These are phyloP conservation scores for Podabrus alpinus DNA, from an alignment of 2,888 invertebrate species.

Conservation along the genomic window DNA sequence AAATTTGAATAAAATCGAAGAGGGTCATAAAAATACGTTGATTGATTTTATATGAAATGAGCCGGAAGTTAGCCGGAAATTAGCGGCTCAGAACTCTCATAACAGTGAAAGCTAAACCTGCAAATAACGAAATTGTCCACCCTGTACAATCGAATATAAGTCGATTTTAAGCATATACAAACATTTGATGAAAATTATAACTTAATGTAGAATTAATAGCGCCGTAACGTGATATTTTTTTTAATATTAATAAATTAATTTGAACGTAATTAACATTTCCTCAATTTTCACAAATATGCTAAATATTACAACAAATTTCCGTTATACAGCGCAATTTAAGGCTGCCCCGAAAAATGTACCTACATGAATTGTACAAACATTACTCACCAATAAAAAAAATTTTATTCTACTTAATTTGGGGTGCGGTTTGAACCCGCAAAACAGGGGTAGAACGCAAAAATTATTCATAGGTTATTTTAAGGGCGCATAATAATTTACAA, in stretches of 20 bases:
- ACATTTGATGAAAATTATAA: not conserved
- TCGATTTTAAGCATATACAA: not conserved
- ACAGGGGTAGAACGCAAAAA: not conserved
- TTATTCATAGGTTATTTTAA: not conserved
- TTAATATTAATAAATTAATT: not conserved
- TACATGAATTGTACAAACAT: not conserved
- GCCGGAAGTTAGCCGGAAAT: too few species aligned
- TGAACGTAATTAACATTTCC: not conserved
- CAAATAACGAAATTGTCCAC: too few species aligned
- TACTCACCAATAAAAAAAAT: not conserved
- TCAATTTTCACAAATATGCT: not conserved
- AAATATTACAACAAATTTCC: not conserved
- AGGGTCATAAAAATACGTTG: too few species aligned
- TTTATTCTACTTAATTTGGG: not conserved
- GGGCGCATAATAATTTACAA: not conserved
- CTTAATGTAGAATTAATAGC: not conserved
- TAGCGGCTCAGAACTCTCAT: too few species aligned
- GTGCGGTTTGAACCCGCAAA: too few species aligned
- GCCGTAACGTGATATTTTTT: not conserved
- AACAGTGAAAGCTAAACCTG: too few species aligned
- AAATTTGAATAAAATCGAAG: too few species aligned
- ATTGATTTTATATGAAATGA: too few species aligned
- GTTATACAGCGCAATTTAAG: not conserved
- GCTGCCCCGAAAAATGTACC: not conserved
- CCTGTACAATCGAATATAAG: not conserved